phyloP scores from a whole-genome alignment of 2,888 invertebrate species.

The Chrysina gloriosa region DNA sequence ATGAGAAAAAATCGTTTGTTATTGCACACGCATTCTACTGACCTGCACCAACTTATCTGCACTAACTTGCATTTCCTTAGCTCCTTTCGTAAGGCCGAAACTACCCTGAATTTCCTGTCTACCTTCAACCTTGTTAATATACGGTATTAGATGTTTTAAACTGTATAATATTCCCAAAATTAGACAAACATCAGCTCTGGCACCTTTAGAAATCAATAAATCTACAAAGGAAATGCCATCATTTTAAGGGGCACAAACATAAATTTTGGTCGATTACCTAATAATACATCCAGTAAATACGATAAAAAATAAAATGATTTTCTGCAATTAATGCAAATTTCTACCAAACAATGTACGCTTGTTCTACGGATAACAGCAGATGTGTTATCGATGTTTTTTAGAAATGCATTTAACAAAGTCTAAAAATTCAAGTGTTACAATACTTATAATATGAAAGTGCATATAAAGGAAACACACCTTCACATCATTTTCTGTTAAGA shows the following conservation, averaged over 20 bases:
- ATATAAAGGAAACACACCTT: no score
- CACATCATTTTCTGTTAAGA: constrained; percentile 77
- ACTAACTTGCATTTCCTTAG: constrained; percentile 55
- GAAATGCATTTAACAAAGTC: constrained; percentile 76
- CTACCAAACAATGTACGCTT: constrained; percentile 82
- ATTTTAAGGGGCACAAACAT: no score
- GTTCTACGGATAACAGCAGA: constrained; percentile 85
- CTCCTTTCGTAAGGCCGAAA: constrained; percentile 58
- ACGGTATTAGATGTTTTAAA: constrained; percentile 73
- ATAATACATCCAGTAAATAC: constrained; percentile 73
- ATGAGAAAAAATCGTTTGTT: no score
- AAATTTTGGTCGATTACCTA: constrained; percentile 66
- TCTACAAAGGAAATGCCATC: no score
- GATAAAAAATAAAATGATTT: constrained; percentile 76
- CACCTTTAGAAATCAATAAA: constrained; percentile 58
- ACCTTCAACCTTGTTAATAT: constrained; percentile 59
- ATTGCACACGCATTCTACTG: no score
- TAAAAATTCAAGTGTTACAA: constrained; percentile 56
- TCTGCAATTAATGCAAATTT: constrained; percentile 82
- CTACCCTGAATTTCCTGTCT: constrained; percentile 57
- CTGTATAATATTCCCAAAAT: constrained; percentile 77
- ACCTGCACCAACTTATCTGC: constrained; percentile 63
- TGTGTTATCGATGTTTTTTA: constrained; percentile 71
- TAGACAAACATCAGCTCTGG: constrained; percentile 64
- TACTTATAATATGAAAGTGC: not conserved